Conservation (phyloP, 2,113 vertebrate species). For the Bubo scandiacus region DNA sequence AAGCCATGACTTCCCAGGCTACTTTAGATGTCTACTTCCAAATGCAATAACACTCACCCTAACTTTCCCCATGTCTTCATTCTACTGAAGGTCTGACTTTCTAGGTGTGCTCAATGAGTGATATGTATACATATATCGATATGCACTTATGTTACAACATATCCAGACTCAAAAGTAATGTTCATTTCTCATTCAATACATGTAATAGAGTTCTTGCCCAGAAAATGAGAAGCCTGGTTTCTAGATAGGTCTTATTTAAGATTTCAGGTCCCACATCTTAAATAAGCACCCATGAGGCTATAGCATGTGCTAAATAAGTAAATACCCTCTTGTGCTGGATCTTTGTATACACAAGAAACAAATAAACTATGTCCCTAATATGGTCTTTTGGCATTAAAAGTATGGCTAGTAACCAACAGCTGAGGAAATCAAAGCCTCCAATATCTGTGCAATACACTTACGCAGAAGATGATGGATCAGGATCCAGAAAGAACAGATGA, state of each 20-base stretch:
- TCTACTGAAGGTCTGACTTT: not conserved
- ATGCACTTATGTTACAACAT: not conserved
- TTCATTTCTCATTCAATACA: not conserved
- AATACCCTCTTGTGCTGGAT: not conserved
- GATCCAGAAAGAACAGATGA: not conserved
- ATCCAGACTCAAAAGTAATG: not conserved
- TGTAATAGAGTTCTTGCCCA: not conserved
- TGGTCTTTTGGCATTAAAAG: not conserved
- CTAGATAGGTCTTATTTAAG: not conserved
- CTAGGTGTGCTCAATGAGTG: not conserved
- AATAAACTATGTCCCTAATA: not conserved
- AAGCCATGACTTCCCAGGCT: not conserved
- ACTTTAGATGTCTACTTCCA: not conserved
- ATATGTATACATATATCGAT: not conserved
- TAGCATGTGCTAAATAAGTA: not conserved
- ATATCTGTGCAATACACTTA: not conserved
- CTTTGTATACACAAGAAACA: not conserved
- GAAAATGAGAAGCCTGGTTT: not conserved
- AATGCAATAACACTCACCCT: not conserved
- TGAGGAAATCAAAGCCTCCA: not conserved
- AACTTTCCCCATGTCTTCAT: not conserved
- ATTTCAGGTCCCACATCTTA: not conserved
- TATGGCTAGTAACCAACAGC: not conserved
- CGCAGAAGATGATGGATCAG: not conserved
- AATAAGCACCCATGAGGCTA: not conserved